Evolutionary conservation across 2,113 vertebrate genomes (phyloP).

Genomic region (Camelus dromedarius): DNA sequence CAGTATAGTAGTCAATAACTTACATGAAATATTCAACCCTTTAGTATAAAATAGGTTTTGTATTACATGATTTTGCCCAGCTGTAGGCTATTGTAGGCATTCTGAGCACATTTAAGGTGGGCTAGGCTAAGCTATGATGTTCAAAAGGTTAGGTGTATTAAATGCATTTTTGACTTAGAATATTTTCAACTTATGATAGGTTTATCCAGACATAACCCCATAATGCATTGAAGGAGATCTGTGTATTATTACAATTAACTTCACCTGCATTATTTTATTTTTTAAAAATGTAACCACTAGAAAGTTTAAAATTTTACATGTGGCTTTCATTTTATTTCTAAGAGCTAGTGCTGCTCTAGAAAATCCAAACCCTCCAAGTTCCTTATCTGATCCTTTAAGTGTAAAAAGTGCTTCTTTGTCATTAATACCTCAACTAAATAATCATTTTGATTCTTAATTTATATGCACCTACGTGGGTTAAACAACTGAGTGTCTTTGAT

Average conservation of each 20-base stretch:
- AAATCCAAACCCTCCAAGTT: background rate
- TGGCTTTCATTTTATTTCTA: background rate
- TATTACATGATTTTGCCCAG: background rate
- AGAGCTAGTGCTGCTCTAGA: background rate
- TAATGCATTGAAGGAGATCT: background rate
- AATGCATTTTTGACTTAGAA: background rate
- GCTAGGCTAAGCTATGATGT: background rate
- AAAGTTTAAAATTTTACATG: background rate
- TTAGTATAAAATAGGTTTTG: background rate
- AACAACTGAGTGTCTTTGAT: background rate
- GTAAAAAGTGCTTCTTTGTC: background rate
- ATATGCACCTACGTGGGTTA: background rate
- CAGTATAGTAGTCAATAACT: background rate
- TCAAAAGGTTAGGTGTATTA: background rate
- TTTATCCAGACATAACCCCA: background rate
- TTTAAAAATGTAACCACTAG: background rate
- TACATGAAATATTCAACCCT: background rate
- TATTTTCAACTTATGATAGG: background rate
- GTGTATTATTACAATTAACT: background rate
- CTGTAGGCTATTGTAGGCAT: background rate
- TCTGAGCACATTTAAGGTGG: background rate
- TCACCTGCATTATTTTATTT: background rate
- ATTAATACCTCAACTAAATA: background rate
- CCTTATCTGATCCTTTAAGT: background rate
- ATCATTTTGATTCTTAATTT: background rate